Conservation (phyloP, 2,113 vertebrate genomes). For the Eolophus roseicapilla region DNA sequence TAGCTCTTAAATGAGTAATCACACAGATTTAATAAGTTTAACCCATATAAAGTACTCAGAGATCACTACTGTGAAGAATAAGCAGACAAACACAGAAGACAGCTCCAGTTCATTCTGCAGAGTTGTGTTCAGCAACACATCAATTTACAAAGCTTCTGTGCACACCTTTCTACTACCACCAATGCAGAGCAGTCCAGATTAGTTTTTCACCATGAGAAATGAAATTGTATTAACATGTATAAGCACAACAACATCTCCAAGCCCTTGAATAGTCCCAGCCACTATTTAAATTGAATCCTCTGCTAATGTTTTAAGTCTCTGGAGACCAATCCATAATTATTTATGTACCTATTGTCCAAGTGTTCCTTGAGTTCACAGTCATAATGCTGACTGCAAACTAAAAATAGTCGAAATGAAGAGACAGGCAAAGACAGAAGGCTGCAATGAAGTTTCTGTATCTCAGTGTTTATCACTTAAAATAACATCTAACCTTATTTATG, state of each 20-base stretch:
- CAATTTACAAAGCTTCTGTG: neutral
- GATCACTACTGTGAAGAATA: neutral
- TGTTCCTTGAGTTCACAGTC: slow-evolving; percentile 30
- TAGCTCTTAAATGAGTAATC: neutral
- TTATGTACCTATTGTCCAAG: slow-evolving; percentile 48
- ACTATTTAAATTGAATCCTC: neutral
- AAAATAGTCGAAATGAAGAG: slow-evolving; percentile 36
- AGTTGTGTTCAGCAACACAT: neutral
- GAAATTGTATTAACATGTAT: neutral
- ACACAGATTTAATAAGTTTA: neutral
- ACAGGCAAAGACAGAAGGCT: slow-evolving; percentile 44
- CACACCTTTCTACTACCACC: neutral
- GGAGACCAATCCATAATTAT: slow-evolving; percentile 42
- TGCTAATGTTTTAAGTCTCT: slow-evolving; percentile 19
- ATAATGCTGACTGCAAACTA: slow-evolving; percentile 29
- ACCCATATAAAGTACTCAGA: neutral
- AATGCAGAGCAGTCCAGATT: neutral
- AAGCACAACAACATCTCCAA: neutral
- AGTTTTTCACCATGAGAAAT: neutral
- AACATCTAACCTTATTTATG: slow-evolving; percentile 62
- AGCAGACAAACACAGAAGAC: neutral
- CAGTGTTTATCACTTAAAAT: slow-evolving; percentile 57
- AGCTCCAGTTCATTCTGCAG: neutral
- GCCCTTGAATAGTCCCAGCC: neutral
- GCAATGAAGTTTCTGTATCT: slow-evolving; percentile 43